Conservation (phyloP, 2,113 vertebrate genomes). For the Chlamydotis undulata region DNA sequence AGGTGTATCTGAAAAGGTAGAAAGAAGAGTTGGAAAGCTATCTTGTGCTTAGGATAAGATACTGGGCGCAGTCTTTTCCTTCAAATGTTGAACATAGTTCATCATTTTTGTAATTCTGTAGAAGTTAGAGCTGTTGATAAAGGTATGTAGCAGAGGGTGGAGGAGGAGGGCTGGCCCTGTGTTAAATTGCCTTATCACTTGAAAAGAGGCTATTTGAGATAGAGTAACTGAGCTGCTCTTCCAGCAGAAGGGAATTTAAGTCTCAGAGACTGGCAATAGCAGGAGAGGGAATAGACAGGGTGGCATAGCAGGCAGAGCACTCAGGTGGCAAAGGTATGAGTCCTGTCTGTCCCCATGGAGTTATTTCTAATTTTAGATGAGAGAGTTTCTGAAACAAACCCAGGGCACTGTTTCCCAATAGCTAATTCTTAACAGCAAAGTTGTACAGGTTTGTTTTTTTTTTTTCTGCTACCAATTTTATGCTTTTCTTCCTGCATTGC, state of each 20-base stretch:
- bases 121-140: background rate
- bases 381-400: background rate
- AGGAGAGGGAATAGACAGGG: background rate
- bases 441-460: background rate
- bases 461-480: background rate
- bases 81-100: background rate
- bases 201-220: background rate
- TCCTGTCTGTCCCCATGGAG: background rate
- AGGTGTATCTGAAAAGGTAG: background rate
- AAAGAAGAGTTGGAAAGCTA: background rate
- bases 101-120: background rate
- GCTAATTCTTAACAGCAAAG: background rate
- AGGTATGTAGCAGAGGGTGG: background rate
- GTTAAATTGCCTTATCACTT: background rate
- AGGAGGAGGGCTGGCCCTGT: background rate
- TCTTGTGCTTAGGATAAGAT: background rate
- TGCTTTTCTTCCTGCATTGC: background rate
- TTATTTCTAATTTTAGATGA: background rate
- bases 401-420: background rate
- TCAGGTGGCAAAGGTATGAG: background rate
- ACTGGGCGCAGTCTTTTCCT: background rate
- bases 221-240: background rate
- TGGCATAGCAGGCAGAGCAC: background rate
- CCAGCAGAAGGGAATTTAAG: background rate
- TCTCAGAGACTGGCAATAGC: background rate